Conservation (phyloP, 1,140 invertebrate species). For the Tetragnatha versicolor region DNA sequence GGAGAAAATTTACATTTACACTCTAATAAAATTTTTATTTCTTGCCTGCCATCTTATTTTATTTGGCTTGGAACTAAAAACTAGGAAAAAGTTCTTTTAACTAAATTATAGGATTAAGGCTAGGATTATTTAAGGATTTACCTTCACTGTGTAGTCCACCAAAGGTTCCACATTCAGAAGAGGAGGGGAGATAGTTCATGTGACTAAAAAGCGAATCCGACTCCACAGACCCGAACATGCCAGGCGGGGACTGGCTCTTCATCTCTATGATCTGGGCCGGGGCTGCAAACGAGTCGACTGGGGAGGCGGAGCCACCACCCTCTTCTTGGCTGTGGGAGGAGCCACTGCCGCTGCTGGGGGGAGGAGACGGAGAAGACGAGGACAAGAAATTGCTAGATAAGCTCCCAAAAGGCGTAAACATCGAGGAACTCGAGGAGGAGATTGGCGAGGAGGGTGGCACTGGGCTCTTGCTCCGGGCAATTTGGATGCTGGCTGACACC, state of each 20-base stretch:
- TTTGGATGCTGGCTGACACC: slow-evolving; percentile 47
- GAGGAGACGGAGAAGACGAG: slow-evolving; percentile 29
- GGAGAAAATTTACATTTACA: too few species aligned
- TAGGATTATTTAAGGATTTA: too few species aligned
- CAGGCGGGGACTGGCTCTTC: slow-evolving; percentile 28
- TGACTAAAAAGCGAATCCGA: slow-evolving; percentile 42
- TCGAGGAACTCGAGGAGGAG: slow-evolving; percentile 44
- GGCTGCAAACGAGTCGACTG: slow-evolving; percentile 7
- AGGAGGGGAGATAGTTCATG: slow-evolving; percentile 13
- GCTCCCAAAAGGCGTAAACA: slow-evolving; percentile 51
- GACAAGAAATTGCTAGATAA: slow-evolving; percentile 48
- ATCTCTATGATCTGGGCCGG: not conserved
- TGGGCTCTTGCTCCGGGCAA: slow-evolving; percentile 43
- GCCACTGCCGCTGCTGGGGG: slow-evolving; percentile 6
- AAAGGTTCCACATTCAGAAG: slow-evolving; percentile 19
- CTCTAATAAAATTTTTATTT: too few species aligned
- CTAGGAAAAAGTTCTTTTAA: too few species aligned
- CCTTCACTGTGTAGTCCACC: slow-evolving; percentile 42
- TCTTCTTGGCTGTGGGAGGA: slow-evolving; percentile 17
- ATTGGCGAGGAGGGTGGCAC: slow-evolving; percentile 38
- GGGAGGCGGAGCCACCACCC: too few species aligned
- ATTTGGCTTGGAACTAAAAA: too few species aligned
- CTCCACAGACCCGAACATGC: slow-evolving; percentile 16
- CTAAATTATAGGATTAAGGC: too few species aligned
- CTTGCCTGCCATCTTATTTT: too few species aligned